phyloP scores from a whole-genome alignment of 2,888 invertebrate species.

The Apeira syringaria region DNA sequence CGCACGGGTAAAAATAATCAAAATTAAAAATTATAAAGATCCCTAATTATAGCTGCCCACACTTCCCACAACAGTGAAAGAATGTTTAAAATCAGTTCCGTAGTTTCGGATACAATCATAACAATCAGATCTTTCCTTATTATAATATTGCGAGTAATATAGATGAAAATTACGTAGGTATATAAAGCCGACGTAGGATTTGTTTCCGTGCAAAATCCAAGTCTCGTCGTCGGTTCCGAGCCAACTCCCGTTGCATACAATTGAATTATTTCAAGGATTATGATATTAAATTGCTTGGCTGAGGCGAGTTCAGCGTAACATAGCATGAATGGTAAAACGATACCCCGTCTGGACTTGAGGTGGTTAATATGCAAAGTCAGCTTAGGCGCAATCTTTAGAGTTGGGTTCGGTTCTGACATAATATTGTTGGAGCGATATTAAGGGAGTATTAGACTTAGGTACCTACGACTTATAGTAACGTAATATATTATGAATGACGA shows the following conservation, averaged over 20 bases:
- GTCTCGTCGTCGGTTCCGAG: constrained; percentile 38
- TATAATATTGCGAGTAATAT: too few relatives aligned
- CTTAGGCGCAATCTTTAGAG: constrained; percentile 21
- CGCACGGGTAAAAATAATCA: too few relatives aligned
- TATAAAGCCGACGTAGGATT: too few relatives aligned
- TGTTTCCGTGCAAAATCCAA: constrained; percentile 42
- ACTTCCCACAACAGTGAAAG: too few relatives aligned
- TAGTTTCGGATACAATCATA: too few relatives aligned
- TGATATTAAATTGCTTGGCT: constrained; percentile 32
- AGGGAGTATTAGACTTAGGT: constrained; percentile 1
- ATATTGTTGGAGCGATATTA: constrained; percentile 13
- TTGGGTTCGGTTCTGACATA: constrained; percentile 12
- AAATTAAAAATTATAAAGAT: too few relatives aligned
- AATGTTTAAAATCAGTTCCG: too few relatives aligned
- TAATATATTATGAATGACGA: too few relatives aligned
- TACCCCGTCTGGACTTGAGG: constrained; percentile 25
- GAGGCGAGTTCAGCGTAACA: constrained; percentile 30
- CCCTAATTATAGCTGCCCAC: too few relatives aligned
- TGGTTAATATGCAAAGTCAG: constrained; percentile 25
- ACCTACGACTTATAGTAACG: too few relatives aligned
- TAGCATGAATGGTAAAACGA: constrained; percentile 35
- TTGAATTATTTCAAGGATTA: constrained; percentile 59
- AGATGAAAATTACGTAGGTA: too few relatives aligned
- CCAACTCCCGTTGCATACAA: constrained; percentile 45
- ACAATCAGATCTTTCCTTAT: too few relatives aligned